Conservation (phyloP, 2,888 invertebrate species). For the Labia minor region DNA sequence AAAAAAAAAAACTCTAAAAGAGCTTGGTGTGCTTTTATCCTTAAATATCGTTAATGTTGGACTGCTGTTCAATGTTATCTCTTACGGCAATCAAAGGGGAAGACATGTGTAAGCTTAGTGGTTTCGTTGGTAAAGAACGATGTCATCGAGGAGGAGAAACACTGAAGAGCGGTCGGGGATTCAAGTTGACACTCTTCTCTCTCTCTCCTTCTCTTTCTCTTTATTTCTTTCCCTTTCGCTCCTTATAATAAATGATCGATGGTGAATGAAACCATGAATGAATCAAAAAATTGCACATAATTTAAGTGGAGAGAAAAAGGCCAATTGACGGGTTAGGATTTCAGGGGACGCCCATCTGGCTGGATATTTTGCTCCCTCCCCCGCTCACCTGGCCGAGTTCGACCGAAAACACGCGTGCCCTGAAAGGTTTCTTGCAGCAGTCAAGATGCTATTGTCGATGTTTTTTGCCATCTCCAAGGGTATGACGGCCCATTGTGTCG, state of each 20-base stretch:
- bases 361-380: not conserved
- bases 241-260: not conserved
- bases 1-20: too few relatives aligned
- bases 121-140: not conserved
- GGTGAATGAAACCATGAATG: too few relatives aligned
- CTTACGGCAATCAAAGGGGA: not conserved
- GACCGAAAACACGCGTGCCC: not conserved
- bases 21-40: too few relatives aligned
- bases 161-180: not conserved
- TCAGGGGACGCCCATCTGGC: not conserved
- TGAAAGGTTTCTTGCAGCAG: not conserved
- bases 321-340: not conserved
- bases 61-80: not conserved
- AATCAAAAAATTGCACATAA: too few relatives aligned
- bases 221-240: too few relatives aligned
- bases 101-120: not conserved
- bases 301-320: not conserved
- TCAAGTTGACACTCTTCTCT: not conserved
- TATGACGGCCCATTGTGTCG: not conserved
- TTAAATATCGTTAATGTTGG: not conserved
- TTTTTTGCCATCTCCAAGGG: not conserved
- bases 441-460: not conserved
- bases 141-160: not conserved
- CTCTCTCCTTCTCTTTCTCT: not conserved
- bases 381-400: not conserved